Evolutionary conservation across 2,113 vertebrate species (phyloP).

Genomic region (Rhinopomastus cyanomelas): DNA sequence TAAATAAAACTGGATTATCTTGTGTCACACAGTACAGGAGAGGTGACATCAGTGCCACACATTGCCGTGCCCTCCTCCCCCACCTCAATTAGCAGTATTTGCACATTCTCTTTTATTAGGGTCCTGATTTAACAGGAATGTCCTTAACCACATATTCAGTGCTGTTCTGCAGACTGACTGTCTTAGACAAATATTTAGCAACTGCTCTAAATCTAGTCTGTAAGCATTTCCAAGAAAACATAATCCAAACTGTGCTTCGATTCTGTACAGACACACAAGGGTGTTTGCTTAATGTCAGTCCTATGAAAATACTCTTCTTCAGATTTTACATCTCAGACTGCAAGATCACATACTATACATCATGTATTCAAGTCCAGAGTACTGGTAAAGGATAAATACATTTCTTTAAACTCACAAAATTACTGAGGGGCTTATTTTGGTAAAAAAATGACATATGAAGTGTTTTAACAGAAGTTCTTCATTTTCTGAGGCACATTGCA

Average conservation of each 20-base stretch:
- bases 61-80: accelerated
- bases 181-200: constrained; percentile 4
- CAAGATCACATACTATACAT: neutral
- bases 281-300: neutral
- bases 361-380: neutral
- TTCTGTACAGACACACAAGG: constrained; percentile 18
- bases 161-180: neutral
- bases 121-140: neutral
- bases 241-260: neutral
- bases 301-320: neutral
- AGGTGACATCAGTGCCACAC: neutral
- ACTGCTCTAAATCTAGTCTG: neutral
- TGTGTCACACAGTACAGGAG: neutral
- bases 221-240: neutral
- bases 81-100: neutral
- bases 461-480: constrained; percentile 9
- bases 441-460: neutral
- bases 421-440: neutral
- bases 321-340: constrained; percentile 21
- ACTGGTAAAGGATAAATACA: constrained; percentile 20
- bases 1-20: neutral
- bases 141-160: neutral
- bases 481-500: neutral
- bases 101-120: neutral
- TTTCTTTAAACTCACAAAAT: constrained; percentile 20